Conservation (phyloP, 2,888 invertebrate species). For the Crioceris asparagi region DNA sequence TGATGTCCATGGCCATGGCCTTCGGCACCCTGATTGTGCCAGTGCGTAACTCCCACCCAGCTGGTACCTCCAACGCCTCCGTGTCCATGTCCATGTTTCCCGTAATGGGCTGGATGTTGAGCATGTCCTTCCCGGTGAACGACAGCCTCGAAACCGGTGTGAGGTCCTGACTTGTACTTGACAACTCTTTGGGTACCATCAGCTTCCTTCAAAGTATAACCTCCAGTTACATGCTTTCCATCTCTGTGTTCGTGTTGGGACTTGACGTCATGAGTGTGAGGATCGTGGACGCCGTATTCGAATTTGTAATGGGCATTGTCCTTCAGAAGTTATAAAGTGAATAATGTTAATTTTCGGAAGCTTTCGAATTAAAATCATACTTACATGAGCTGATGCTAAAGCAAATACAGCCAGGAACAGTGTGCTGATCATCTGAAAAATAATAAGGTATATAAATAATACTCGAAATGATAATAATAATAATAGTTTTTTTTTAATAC, state of each 20-base stretch:
- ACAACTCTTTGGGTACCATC: constrained; percentile 35
- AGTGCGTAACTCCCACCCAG: constrained; percentile 23
- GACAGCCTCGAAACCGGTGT: constrained; percentile 24
- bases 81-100: constrained; percentile 18
- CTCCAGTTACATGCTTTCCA: constrained; percentile 33
- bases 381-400: too few relatives aligned
- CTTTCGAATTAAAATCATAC: too few relatives aligned
- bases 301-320: constrained; percentile 29
- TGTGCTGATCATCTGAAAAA: too few relatives aligned
- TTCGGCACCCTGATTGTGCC: constrained; percentile 15
- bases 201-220: constrained; percentile 32
- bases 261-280: constrained; percentile 35
- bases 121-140: constrained; percentile 24
- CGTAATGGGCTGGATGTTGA: constrained; percentile 23
- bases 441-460: too few relatives aligned
- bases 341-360: too few relatives aligned
- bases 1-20: constrained; percentile 4
- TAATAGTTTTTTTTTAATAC: too few relatives aligned
- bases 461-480: too few relatives aligned
- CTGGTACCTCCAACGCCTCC: constrained; percentile 22
- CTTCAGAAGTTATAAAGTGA: too few relatives aligned
- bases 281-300: constrained; percentile 35
- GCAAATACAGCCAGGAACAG: too few relatives aligned
- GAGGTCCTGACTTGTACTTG: constrained; percentile 26
- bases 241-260: constrained; percentile 33